phyloP scores from a whole-genome alignment of 2,888 invertebrate species.

The Prosopocoilus inquinatus region DNA sequence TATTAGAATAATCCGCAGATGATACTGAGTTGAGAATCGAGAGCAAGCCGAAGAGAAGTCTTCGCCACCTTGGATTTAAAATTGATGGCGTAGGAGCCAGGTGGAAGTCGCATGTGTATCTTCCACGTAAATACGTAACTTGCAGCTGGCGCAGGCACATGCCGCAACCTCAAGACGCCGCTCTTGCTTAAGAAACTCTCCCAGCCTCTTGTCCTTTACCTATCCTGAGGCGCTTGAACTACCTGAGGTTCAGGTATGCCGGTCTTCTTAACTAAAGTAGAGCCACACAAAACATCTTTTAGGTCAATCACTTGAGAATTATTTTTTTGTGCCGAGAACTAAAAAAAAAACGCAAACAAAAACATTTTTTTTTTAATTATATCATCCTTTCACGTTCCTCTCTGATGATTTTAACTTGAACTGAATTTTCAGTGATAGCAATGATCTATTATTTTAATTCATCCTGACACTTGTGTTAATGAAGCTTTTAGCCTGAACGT shows the following conservation, averaged over 20 bases:
- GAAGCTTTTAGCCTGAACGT: too few species aligned
- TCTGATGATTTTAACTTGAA: too few species aligned
- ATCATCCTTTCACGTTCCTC: too few species aligned
- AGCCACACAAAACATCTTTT: background rate
- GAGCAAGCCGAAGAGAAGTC: constrained; percentile 2
- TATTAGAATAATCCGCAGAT: too few species aligned
- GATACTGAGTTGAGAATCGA: too few species aligned
- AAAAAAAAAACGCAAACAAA: too few species aligned
- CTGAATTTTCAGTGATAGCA: too few species aligned
- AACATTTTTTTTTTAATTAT: too few species aligned
- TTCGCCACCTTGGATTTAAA: constrained; percentile 27
- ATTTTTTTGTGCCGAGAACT: too few species aligned
- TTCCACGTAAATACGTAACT: constrained; percentile 24
- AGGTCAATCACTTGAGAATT: too few species aligned
- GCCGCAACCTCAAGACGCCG: constrained; percentile 31
- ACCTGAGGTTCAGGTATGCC: background rate
- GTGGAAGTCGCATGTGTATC: constrained; percentile 31
- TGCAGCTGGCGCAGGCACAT: constrained; percentile 40
- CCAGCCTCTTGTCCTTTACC: constrained; percentile 22
- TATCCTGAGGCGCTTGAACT: background rate
- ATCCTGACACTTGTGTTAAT: too few species aligned
- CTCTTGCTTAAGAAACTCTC: constrained; percentile 27
- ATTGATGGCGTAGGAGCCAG: constrained; percentile 32
- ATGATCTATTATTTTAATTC: too few species aligned
- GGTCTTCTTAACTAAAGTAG: background rate